Evolutionary conservation across 2,888 invertebrate species (phyloP).

Genomic region (Brachylomia viminalis): DNA sequence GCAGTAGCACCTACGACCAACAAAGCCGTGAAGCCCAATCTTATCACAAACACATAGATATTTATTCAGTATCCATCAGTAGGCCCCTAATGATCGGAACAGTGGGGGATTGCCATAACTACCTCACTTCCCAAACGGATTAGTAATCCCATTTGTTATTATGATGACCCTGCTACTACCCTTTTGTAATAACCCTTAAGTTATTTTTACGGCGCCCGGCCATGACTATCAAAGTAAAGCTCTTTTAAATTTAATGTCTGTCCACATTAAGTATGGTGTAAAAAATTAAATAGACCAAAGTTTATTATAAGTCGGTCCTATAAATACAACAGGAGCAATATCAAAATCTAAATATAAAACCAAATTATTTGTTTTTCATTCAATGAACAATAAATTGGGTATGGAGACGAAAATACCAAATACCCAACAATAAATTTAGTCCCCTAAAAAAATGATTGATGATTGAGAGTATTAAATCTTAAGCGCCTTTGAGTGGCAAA

Average conservation of each 20-base stretch:
- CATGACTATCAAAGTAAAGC: background rate
- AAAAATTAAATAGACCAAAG: background rate
- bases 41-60: background rate
- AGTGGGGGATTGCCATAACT: background rate
- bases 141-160: background rate
- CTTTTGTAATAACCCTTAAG: background rate
- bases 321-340: background rate
- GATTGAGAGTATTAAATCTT: conserved; percentile 61
- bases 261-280: background rate
- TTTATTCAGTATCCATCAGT: background rate
- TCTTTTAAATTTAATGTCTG: background rate
- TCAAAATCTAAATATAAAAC: conserved; percentile 16
- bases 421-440: conserved; percentile 37
- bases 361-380: background rate
- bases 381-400: conserved; percentile 36
- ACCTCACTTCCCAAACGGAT: background rate
- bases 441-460: conserved; percentile 60
- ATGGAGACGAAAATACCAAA: conserved; percentile 22
- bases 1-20: background rate
- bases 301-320: background rate
- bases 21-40: background rate
- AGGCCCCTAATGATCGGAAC: background rate
- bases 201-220: background rate
- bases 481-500: conserved; percentile 56
- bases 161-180: background rate